Evolutionary conservation across 2,888 invertebrate genomes (phyloP).

Genomic region (Drosophila recens): DNA sequence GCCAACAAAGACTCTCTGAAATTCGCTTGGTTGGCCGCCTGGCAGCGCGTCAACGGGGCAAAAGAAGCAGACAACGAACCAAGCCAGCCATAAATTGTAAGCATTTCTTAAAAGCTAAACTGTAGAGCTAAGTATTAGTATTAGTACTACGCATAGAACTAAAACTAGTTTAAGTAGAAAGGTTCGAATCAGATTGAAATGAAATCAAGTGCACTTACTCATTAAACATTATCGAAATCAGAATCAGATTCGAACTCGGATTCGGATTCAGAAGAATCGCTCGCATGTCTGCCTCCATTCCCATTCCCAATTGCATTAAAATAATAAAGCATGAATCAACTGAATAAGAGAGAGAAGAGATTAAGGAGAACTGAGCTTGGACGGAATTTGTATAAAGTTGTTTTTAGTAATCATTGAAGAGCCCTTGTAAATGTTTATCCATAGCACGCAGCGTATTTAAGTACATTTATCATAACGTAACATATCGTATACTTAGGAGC

Average conservation of each 20-base stretch:
- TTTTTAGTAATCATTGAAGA: conserved; percentile 67
- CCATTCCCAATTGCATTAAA: conserved; percentile 33
- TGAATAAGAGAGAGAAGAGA: conserved; percentile 20
- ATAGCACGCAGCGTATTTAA: conserved; percentile 48
- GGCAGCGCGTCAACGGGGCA: conserved; percentile 40
- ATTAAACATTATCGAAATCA: conserved; percentile 50
- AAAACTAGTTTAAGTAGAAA: conserved; percentile 56
- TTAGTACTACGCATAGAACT: conserved; percentile 42
- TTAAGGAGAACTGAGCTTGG: not conserved
- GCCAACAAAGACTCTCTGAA: conserved; percentile 85
- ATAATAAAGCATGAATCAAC: conserved; percentile 31
- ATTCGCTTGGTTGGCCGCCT: conserved; percentile 62
- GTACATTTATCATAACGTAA: conserved; percentile 6
- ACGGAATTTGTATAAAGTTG: conserved; percentile 71
- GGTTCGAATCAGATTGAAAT: conserved; percentile 19
- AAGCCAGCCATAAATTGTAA: conserved; percentile 83
- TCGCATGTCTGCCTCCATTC: conserved; percentile 60
- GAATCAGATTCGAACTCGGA: conserved; percentile 14
- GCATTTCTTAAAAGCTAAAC: conserved; percentile 70
- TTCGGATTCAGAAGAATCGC: conserved; percentile 6
- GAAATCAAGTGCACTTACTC: conserved; percentile 68
- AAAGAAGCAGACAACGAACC: conserved; percentile 40
- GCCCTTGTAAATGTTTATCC: conserved; percentile 68
- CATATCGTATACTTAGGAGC: not conserved
- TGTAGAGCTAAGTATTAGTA: conserved; percentile 28